phyloP scores from a whole-genome alignment of 2,113 vertebrate species.

The Anthoscopus minutus region DNA sequence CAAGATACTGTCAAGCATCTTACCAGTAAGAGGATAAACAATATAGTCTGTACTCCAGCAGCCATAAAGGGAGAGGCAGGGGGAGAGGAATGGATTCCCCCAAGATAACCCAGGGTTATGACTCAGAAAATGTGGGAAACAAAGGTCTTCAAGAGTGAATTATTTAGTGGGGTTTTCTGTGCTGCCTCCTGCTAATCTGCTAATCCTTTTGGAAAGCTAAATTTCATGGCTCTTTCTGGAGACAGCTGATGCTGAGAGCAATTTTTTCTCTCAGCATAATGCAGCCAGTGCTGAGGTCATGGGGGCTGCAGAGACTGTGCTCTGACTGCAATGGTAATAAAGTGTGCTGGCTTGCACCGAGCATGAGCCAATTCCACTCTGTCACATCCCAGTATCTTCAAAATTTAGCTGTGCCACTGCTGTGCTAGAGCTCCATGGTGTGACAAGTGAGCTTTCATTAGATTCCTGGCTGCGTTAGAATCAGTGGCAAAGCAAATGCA shows the following conservation, averaged over 20 bases:
- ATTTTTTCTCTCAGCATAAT: background rate
- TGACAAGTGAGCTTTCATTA: background rate
- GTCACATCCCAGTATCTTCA: background rate
- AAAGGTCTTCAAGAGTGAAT: background rate
- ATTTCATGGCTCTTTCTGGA: background rate
- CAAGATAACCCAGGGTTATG: background rate
- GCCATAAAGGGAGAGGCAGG: background rate
- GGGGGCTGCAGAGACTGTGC: background rate
- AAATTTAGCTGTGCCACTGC: background rate
- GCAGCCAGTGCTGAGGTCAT: background rate
- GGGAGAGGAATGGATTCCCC: background rate
- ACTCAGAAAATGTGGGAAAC: background rate
- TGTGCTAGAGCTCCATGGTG: background rate
- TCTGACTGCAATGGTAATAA: slow-evolving; percentile 2
- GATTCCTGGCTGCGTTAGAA: background rate
- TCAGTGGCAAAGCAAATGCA: background rate
- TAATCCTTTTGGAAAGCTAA: slow-evolving; percentile 10
- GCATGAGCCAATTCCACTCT: background rate
- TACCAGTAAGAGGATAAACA: background rate
- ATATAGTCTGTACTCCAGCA: background rate
- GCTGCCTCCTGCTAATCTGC: background rate
- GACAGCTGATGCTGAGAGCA: background rate
- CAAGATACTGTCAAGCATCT: background rate
- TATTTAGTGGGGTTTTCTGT: background rate
- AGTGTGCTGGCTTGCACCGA: background rate